These are phyloP conservation scores for Nibea coibor DNA, from an alignment of 2,113 vertebrate genomes.

Conservation along the genomic window DNA sequence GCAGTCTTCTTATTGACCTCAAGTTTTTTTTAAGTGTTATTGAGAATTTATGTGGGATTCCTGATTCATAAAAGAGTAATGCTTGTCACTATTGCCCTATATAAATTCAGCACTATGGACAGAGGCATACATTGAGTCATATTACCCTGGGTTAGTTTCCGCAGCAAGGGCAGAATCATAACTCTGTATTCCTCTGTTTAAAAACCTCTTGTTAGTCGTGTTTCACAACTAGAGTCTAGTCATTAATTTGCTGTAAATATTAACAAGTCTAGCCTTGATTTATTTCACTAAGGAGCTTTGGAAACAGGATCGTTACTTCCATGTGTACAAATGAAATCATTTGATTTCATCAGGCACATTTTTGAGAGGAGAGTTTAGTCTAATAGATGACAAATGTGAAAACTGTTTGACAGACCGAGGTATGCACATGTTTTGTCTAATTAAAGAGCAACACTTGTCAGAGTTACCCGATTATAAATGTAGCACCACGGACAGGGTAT, in stretches of 20 bases:
- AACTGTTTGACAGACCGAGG: no score
- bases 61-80: slow-evolving; percentile 17
- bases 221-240: slow-evolving; percentile 13
- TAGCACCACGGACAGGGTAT: slow-evolving; percentile 36
- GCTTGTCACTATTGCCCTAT: slow-evolving; percentile 22
- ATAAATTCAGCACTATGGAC: slow-evolving; percentile 47
- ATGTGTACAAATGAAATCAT: slow-evolving; percentile 19
- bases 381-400: no score
- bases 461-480: slow-evolving; percentile 34
- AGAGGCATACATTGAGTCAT: not conserved
- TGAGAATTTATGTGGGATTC: slow-evolving; percentile 6
- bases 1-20: not conserved
- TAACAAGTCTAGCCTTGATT: slow-evolving; percentile 26
- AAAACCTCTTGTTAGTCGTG: not conserved
- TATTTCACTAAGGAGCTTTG: slow-evolving; percentile 31
- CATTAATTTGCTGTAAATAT: slow-evolving; percentile 22
- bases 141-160: not conserved
- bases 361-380: not conserved
- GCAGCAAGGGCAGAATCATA: slow-evolving; percentile 36
- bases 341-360: slow-evolving; percentile 12
- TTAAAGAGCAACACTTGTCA: slow-evolving; percentile 26
- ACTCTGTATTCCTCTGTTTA: not conserved
- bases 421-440: no score
- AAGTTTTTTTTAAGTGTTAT: slow-evolving; percentile 13
- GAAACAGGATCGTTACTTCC: slow-evolving; percentile 20